phyloP scores from a whole-genome alignment of 2,113 vertebrate genomes.

The Drymodes brunneopygia region DNA sequence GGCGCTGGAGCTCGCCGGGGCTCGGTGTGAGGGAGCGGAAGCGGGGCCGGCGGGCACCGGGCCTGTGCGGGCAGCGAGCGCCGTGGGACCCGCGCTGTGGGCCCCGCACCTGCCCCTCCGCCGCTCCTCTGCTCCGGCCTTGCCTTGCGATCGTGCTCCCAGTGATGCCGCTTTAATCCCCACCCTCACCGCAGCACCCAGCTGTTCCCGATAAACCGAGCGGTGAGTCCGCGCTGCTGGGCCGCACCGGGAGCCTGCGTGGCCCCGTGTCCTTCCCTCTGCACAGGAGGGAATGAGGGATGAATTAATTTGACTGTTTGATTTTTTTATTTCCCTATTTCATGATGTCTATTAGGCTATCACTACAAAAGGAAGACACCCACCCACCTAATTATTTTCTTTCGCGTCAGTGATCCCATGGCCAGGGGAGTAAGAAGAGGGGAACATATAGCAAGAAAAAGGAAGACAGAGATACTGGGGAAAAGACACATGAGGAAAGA shows the following conservation, averaged over 20 bases:
- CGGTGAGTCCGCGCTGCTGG: neutral
- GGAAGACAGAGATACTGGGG: no score
- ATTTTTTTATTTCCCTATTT: neutral
- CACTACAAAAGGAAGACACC: neutral
- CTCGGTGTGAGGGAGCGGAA: neutral
- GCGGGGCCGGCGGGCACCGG: no score
- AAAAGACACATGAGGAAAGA: rapidly evolving
- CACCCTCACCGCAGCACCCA: neutral
- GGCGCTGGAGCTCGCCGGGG: neutral
- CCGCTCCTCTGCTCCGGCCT: no score
- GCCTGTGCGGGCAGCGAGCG: neutral
- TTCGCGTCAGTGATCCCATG: neutral
- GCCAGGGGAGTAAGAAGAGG: neutral
- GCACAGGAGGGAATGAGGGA: neutral
- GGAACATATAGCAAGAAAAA: neutral
- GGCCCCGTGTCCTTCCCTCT: rapidly evolving
- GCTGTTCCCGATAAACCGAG: neutral
- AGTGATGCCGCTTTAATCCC: rapidly evolving
- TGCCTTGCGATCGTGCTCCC: neutral
- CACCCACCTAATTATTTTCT: neutral
- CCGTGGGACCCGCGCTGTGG: rapidly evolving
- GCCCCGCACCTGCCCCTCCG: neutral
- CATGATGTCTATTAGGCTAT: neutral
- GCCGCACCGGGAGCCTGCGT: neutral
- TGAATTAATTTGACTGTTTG: no score